phyloP scores from a whole-genome alignment of 2,797 vertebrate genomes.

The Rhyacichthys aspro region DNA sequence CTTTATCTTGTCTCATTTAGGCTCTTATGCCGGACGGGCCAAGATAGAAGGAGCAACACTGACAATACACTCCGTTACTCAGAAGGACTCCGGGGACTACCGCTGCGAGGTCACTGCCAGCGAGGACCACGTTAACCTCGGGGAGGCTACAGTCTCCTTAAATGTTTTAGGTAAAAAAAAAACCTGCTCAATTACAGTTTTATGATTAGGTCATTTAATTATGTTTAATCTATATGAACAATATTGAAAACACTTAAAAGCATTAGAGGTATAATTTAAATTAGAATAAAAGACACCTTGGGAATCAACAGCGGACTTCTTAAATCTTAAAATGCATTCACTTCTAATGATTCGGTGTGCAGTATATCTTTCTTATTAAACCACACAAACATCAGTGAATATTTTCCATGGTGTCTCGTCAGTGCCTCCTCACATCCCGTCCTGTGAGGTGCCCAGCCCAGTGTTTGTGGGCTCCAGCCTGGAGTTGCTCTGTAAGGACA shows the following conservation, averaged over 20 bases:
- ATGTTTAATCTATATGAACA: too few species aligned
- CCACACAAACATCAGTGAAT: too few species aligned
- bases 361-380: too few species aligned
- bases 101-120: conserved; percentile 92
- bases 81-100: conserved; percentile 90
- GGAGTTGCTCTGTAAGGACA: conserved; percentile 90
- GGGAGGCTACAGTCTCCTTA: conserved; percentile 85
- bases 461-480: conserved; percentile 85
- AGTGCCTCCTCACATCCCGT: conserved; percentile 88
- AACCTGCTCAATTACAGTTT: too few species aligned
- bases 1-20: conserved; percentile 56
- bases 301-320: too few species aligned
- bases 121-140: conserved; percentile 83
- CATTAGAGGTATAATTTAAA: not conserved
- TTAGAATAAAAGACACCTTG: too few species aligned
- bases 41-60: conserved; percentile 89
- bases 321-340: too few species aligned
- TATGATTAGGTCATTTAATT: too few species aligned
- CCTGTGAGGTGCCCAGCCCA: conserved; percentile 87
- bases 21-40: conserved; percentile 82
- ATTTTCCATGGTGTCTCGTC: not conserved
- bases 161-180: conserved; percentile 84
- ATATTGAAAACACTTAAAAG: too few species aligned
- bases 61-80: conserved; percentile 88
- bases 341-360: too few species aligned